Conservation (phyloP, 2,797 vertebrate species). For the Rhinatrema bivittatum region DNA sequence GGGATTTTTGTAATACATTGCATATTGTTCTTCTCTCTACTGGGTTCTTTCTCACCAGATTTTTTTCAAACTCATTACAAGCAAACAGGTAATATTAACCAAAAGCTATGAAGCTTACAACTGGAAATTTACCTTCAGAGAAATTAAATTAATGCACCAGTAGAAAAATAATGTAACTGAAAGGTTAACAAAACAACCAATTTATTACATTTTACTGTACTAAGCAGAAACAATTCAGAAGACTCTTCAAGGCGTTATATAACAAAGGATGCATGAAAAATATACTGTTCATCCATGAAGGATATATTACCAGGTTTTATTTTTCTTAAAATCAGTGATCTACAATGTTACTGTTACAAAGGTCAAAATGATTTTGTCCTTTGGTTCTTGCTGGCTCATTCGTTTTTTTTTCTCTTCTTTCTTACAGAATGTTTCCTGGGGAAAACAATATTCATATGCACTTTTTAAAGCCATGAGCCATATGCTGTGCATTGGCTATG, state of each 20-base stretch:
- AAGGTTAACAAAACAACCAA: constrained; percentile 1
- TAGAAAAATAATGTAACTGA: constrained; percentile 1
- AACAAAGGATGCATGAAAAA: constrained; percentile 12
- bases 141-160: constrained; percentile 9
- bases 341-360: constrained; percentile 14
- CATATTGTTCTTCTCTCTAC: too few relatives aligned
- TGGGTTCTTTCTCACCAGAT: too few relatives aligned
- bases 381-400: constrained; percentile 15
- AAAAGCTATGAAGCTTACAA: too few relatives aligned
- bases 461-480: constrained; percentile 99
- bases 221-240: constrained; percentile 9
- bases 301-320: constrained; percentile 23
- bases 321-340: constrained; percentile 36
- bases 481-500: constrained; percentile 95
- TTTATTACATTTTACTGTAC: constrained; percentile 12
- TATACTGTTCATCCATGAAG: constrained; percentile 31
- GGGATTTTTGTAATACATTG: too few relatives aligned
- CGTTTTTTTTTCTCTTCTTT: constrained; percentile 19
- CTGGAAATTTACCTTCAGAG: constrained; percentile 14
- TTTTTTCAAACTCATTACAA: too few relatives aligned
- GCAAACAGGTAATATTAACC: too few relatives aligned
- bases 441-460: constrained; percentile 94
- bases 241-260: constrained; percentile 11
- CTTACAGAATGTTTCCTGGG: constrained; percentile 92
- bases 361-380: background rate